phyloP scores from a whole-genome alignment of 1,140 invertebrate genomes.

The Drosophila aff. region DNA sequence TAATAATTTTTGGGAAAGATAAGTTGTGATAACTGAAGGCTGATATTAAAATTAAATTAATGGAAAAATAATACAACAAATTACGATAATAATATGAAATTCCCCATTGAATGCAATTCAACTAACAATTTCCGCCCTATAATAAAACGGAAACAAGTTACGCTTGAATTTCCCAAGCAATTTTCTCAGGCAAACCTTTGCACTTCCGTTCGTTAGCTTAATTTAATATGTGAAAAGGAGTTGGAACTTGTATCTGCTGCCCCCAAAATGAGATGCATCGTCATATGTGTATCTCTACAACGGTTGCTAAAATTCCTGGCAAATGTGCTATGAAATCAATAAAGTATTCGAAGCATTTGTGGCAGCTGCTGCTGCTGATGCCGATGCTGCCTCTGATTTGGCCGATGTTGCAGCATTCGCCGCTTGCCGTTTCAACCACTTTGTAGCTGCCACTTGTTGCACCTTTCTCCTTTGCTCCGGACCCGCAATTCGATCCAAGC shows the following conservation, averaged over 20 bases:
- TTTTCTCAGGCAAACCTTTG: constrained; percentile 20
- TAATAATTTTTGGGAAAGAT: background rate
- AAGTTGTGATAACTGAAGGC: background rate
- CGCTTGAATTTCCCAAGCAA: constrained; percentile 12
- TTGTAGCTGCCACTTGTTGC: constrained; percentile 79
- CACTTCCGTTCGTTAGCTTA: constrained; percentile 28
- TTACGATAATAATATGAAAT: background rate
- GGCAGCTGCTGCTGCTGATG: constrained; percentile 46
- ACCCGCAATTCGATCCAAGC: constrained; percentile 67
- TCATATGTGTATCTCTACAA: constrained; percentile 9
- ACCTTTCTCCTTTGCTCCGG: constrained; percentile 66
- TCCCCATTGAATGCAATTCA: background rate
- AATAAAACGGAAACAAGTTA: constrained; percentile 24
- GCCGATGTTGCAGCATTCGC: constrained; percentile 47
- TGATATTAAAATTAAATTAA: background rate
- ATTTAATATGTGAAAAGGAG: constrained; percentile 5
- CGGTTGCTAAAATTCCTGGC: constrained; percentile 48
- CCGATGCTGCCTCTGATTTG: constrained; percentile 43
- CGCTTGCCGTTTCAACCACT: constrained; percentile 61
- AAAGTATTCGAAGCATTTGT: constrained; percentile 70
- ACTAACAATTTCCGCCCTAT: constrained; percentile 12
- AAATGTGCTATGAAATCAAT: constrained; percentile 82
- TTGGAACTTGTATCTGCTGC: background rate
- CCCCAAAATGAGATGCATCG: constrained; percentile 45
- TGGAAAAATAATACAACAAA: background rate